These are phyloP conservation scores for Euura lappo DNA, from an alignment of 1,140 invertebrate species.

Conservation along the genomic window DNA sequence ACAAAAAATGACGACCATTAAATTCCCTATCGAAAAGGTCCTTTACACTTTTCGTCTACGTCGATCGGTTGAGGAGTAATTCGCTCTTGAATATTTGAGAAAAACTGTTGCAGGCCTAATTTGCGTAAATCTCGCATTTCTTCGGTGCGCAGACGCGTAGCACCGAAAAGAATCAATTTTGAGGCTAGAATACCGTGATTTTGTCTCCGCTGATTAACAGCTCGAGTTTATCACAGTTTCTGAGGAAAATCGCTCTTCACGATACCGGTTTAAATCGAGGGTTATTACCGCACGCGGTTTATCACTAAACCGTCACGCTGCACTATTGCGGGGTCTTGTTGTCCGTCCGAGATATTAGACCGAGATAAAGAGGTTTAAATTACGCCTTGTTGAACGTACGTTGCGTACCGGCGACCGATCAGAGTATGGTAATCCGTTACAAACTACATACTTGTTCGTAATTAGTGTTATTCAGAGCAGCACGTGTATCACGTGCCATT, in stretches of 20 bases:
- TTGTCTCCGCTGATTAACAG: not conserved
- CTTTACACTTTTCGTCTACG: no score
- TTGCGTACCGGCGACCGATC: no score
- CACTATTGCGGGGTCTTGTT: not conserved
- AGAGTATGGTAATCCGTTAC: not conserved
- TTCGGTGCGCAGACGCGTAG: no score
- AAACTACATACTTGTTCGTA: not conserved
- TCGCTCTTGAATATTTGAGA: no score
- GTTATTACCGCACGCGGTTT: not conserved
- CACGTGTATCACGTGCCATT: not conserved
- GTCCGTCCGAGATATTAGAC: not conserved
- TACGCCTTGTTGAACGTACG: not conserved
- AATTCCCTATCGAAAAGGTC: no score
- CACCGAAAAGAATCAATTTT: no score
- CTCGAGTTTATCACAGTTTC: not conserved
- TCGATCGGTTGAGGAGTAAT: no score
- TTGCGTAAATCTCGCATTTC: no score
- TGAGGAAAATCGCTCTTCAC: not conserved
- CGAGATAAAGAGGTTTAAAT: not conserved
- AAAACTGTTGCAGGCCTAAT: no score
- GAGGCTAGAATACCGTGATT: not conserved
- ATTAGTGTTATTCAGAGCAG: constrained; percentile 4
- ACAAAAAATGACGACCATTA: no score
- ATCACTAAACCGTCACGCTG: not conserved
- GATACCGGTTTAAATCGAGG: not conserved